Conservation (phyloP, 2,797 vertebrate genomes). For the Hephaestus fuliginosus region DNA sequence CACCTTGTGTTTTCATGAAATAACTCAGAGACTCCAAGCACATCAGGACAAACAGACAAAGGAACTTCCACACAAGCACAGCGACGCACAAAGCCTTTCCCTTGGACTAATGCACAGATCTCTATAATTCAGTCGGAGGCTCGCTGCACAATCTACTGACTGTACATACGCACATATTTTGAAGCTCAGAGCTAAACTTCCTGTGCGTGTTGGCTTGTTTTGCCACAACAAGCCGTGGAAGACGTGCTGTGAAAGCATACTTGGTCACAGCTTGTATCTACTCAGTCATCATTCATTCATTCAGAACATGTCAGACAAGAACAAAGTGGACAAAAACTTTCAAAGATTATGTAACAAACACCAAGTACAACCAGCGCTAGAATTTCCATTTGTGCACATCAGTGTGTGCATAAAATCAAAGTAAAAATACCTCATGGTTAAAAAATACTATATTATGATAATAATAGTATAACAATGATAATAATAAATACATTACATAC, state of each 20-base stretch:
- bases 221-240: not conserved
- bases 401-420: not conserved
- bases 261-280: not conserved
- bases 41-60: slow-evolving; percentile 10
- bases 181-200: not conserved
- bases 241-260: not conserved
- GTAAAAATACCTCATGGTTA: not conserved
- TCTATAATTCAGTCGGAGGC: slow-evolving; percentile 5
- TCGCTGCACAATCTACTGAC: not conserved
- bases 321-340: not conserved
- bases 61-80: slow-evolving; percentile 22
- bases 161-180: not conserved
- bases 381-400: not conserved
- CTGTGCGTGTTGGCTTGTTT: not conserved
- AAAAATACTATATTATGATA: no score
- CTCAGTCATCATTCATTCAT: not conserved
- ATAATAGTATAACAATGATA: no score
- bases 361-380: not conserved
- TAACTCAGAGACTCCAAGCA: not conserved
- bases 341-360: not conserved
- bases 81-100: not conserved
- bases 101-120: not conserved
- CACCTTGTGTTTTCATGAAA: not conserved
- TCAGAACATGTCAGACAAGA: not conserved
- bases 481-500: no score